phyloP scores from a whole-genome alignment of 2,888 invertebrate genomes.

The Orthosia cruda region DNA sequence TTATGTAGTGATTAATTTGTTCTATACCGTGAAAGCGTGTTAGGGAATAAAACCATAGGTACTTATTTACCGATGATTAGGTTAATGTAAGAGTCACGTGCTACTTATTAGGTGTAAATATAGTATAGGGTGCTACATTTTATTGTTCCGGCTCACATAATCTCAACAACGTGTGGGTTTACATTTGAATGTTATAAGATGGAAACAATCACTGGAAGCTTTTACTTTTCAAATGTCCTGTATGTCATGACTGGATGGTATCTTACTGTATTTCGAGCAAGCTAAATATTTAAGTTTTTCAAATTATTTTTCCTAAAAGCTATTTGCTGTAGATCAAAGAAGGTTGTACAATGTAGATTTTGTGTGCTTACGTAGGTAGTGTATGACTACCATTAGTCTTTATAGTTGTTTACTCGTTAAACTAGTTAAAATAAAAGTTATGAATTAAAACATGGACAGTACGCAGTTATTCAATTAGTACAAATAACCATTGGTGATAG shows the following conservation, averaged over 20 bases:
- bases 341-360: background rate
- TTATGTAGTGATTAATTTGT: slow-evolving; percentile 52
- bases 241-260: background rate
- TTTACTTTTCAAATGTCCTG: background rate
- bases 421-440: background rate
- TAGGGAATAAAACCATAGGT: slow-evolving; percentile 12
- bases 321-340: background rate
- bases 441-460: background rate
- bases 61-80: slow-evolving; percentile 14
- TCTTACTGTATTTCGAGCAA: slow-evolving; percentile 28
- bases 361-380: background rate
- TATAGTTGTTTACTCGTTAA: background rate
- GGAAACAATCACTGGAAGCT: slow-evolving; percentile 11
- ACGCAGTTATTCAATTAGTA: background rate
- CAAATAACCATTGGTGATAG: background rate
- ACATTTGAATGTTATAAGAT: background rate
- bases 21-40: slow-evolving; percentile 18
- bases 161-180: background rate
- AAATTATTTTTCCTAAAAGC: background rate
- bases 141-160: background rate
- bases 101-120: slow-evolving; percentile 20
- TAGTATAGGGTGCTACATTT: slow-evolving; percentile 16
- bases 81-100: background rate
- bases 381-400: background rate
- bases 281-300: slow-evolving; percentile 20